These are phyloP conservation scores for Antedon mediterranea DNA, from an alignment of 53 echinoderm and acorn worm genomes.

Conservation along the genomic window DNA sequence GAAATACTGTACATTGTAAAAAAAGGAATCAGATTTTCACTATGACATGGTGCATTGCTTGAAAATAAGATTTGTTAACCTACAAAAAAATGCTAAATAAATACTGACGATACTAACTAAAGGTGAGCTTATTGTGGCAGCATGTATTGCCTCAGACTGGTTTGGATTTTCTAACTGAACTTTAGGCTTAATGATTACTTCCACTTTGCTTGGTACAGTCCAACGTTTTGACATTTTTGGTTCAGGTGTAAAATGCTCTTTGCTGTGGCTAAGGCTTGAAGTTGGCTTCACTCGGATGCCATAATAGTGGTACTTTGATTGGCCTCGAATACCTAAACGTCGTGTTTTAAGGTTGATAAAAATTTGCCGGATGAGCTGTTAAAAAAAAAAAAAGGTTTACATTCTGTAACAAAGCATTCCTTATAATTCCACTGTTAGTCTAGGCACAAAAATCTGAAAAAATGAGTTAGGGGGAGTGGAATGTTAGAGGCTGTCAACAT, in stretches of 20 bases:
- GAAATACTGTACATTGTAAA: too few species aligned
- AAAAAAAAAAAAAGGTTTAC: background rate
- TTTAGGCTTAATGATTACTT: too few species aligned
- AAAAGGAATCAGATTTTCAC: too few species aligned
- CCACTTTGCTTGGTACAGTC: background rate
- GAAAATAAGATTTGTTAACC: too few species aligned
- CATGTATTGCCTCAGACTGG: background rate
- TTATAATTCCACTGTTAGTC: too few species aligned
- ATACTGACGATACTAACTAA: too few species aligned
- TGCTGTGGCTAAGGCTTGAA: constrained; percentile 6
- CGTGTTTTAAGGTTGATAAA: constrained; percentile 57
- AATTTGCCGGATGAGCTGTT: constrained; percentile 56
- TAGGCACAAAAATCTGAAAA: too few species aligned
- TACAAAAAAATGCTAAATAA: too few species aligned
- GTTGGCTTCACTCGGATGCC: constrained; percentile 56
- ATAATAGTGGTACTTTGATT: constrained; percentile 92
- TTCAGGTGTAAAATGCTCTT: background rate
- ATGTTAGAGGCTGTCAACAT: too few species aligned
- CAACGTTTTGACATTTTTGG: background rate
- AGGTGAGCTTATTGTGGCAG: background rate
- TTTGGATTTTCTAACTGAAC: background rate
- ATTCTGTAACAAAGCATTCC: too few species aligned
- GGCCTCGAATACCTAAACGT: constrained; percentile 59
- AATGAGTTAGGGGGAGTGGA: too few species aligned
- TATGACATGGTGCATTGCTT: too few species aligned